These are phyloP conservation scores for Epinotia demarniana DNA, from an alignment of 2,888 invertebrate genomes.

Conservation along the genomic window DNA sequence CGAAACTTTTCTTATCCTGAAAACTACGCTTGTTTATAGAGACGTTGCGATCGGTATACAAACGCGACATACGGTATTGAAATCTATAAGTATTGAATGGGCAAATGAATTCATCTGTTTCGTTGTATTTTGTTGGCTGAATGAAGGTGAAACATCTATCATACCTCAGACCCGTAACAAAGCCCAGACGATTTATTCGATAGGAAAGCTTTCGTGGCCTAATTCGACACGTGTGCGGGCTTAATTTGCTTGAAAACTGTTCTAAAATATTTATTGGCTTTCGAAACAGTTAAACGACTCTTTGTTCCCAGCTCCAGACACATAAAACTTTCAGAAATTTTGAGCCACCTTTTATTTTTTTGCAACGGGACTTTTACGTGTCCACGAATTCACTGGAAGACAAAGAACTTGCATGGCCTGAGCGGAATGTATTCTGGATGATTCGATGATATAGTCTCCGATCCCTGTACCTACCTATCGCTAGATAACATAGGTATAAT, in stretches of 20 bases:
- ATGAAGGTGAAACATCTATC: background rate
- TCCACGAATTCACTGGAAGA: conserved; percentile 36
- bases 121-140: conserved; percentile 15
- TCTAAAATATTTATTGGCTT: conserved; percentile 70
- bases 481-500: background rate
- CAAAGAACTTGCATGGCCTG: conserved; percentile 27
- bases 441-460: background rate
- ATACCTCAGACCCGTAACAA: conserved; percentile 19
- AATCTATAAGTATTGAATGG: background rate
- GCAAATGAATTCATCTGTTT: conserved; percentile 8
- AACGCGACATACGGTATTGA: background rate
- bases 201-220: conserved; percentile 56
- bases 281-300: conserved; percentile 69
- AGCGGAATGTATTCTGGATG: background rate
- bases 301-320: conserved; percentile 74
- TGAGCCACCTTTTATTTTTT: conserved; percentile 62
- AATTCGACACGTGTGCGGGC: conserved; percentile 68
- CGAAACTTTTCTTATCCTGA: no score
- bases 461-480: background rate
- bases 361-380: conserved; percentile 63
- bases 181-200: conserved; percentile 28
- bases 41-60: no score
- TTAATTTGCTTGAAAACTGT: conserved; percentile 62
- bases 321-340: conserved; percentile 73
- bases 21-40: no score